Percentiles rank a stretch among this genome's conserved stretches.
Conservation (phyloP, 2,888 invertebrate species). For the Polyommatus icarus region DNA sequence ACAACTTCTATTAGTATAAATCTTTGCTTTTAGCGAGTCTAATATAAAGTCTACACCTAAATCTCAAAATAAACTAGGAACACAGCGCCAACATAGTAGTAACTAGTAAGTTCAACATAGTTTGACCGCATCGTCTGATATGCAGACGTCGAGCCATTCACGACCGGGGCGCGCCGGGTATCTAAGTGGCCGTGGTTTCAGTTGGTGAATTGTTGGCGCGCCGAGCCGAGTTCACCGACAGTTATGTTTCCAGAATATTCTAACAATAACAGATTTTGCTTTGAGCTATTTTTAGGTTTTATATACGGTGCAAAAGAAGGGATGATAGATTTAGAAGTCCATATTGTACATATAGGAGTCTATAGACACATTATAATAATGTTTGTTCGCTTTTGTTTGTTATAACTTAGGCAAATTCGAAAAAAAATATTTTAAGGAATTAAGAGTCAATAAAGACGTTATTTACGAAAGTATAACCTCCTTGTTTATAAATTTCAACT, state of each 20-base stretch:
- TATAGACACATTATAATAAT: too few relatives aligned
- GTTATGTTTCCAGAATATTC: neutral
- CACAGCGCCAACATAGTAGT: neutral
- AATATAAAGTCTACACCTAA: neutral
- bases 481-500: too few relatives aligned
- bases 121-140: neutral
- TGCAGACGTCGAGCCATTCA: neutral
- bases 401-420: too few relatives aligned
- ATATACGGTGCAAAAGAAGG: too few relatives aligned
- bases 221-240: neutral
- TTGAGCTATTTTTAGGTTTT: too few relatives aligned
- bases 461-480: too few relatives aligned
- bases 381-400: too few relatives aligned
- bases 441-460: too few relatives aligned
- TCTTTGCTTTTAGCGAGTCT: neutral
- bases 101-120: neutral
- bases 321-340: too few relatives aligned
- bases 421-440: too few relatives aligned
- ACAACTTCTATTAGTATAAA: neutral
- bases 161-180: neutral
- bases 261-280: neutral
- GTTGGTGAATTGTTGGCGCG: neutral
- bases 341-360: too few relatives aligned
- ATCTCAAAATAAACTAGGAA: conserved; percentile 3
- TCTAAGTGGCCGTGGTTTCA: conserved; percentile 5